These are phyloP conservation scores for Lissonota sp. DNA, from an alignment of 2,888 invertebrate species.

Conservation along the genomic window DNA sequence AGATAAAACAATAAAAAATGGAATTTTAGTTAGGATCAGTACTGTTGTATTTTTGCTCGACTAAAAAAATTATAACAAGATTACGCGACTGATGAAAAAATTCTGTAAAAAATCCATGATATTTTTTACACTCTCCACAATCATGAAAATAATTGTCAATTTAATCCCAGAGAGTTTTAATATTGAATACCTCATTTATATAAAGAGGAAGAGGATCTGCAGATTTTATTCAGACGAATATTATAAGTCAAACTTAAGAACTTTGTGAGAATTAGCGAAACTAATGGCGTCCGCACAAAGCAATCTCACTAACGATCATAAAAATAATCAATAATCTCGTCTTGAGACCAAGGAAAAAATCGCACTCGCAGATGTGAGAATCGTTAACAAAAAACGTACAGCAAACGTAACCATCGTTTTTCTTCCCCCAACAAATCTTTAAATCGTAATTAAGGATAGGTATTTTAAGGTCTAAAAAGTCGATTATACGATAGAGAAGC, in stretches of 20 bases:
- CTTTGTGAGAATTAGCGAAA: slow-evolving; percentile 2
- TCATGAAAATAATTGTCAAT: no score
- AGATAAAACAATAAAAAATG: no score
- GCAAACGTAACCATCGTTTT: background rate
- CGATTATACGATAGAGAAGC: background rate
- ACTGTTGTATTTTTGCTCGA: no score
- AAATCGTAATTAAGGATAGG: background rate
- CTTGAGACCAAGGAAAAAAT: background rate
- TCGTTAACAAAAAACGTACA: background rate
- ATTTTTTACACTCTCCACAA: no score
- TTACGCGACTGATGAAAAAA: no score
- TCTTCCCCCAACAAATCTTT: background rate
- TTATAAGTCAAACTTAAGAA: no score
- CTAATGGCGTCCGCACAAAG: background rate
- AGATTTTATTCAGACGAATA: background rate
- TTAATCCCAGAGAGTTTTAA: no score
- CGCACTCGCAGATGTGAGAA: background rate
- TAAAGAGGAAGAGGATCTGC: slow-evolving; percentile 6
- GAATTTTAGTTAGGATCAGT: no score
- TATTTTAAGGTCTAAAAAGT: background rate
- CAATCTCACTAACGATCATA: background rate
- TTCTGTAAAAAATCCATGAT: no score
- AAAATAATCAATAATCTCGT: slow-evolving; percentile 1
- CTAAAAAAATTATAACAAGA: no score
- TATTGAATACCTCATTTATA: background rate